These are phyloP conservation scores for Antrozous pallidus DNA, from an alignment of 2,797 vertebrate species.

Conservation along the genomic window DNA sequence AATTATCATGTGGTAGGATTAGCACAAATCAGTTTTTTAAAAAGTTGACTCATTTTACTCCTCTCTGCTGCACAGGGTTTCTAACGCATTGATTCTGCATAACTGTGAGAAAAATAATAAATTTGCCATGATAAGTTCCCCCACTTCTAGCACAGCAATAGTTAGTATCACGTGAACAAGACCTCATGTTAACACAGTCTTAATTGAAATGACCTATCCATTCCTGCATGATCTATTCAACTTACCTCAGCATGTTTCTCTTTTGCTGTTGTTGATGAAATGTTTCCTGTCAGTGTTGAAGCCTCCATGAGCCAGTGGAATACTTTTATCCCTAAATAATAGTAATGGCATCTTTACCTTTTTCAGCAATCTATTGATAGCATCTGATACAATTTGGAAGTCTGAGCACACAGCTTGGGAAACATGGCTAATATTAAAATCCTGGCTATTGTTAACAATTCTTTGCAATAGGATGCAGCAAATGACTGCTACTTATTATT, in stretches of 20 bases:
- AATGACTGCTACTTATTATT: background rate
- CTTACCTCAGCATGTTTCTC: background rate
- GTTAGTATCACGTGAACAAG: background rate
- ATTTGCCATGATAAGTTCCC: background rate
- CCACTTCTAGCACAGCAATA: background rate
- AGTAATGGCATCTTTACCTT: background rate
- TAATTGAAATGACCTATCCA: background rate
- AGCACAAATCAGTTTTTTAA: background rate
- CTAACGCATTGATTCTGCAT: background rate
- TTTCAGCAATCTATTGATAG: background rate
- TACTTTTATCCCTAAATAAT: background rate
- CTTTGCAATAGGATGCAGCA: background rate
- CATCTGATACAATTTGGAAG: background rate
- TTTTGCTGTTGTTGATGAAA: background rate
- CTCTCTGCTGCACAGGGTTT: background rate
- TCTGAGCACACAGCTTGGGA: background rate
- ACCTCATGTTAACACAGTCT: background rate
- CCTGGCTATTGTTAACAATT: background rate
- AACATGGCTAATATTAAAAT: background rate
- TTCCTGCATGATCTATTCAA: background rate
- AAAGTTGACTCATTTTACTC: constrained; percentile 11
- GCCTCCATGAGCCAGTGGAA: background rate
- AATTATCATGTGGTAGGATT: background rate
- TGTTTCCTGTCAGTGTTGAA: background rate
- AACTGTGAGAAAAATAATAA: constrained; percentile 4